Evolutionary conservation across 2,797 vertebrate genomes (phyloP), one percentile per base, ranked within the genome.

Genomic region (Tolypeutes matacus): DNA sequence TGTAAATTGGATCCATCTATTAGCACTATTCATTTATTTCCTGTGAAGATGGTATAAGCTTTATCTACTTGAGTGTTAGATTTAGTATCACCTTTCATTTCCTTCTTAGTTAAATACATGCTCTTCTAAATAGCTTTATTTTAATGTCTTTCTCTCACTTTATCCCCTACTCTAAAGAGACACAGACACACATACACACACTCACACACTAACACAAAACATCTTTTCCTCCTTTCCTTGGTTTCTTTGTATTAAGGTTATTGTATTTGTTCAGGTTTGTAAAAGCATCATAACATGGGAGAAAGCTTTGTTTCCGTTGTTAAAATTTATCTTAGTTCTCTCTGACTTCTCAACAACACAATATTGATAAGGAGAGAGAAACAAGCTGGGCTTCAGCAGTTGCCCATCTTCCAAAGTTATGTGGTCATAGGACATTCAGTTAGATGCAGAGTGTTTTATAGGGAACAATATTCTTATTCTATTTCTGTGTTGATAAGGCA

Each of bases 11-110:
- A 96, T 93, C 81, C 95, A 98, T 96, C 92, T 94, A 96, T 93
- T 96, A 96, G 80, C 93, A 13, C 70, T 91, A 86, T 91, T 97
- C 96, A 96, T 96, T 98, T 95, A 95, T 97, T 95, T 92, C 95
- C 95, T 93, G 72, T 94, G 17, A 29, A 96, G 94, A 85, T 93
- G 53, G 81, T 78, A 9, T 70, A 84, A 93, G 91, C 91, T 96
- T 80, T 97, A 77, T 34, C 88, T 96, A 89, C 86, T 67, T 29
- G 87, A 95, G 25, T 15, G 5, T 78, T 96, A 93, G 34, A 3
- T 42, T 94, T 85, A 78, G 70, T 91, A 89, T 95, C 58, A 70
- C 91, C 51, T 91, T 90, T 96, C 78, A 58, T 84, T 77, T 96
- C 72, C 23, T 94, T 80, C 80, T 95, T 10, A 34, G 53, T 82